Conservation (phyloP, 1,140 invertebrate genomes). For the Schlechtendalia chinensis region DNA sequence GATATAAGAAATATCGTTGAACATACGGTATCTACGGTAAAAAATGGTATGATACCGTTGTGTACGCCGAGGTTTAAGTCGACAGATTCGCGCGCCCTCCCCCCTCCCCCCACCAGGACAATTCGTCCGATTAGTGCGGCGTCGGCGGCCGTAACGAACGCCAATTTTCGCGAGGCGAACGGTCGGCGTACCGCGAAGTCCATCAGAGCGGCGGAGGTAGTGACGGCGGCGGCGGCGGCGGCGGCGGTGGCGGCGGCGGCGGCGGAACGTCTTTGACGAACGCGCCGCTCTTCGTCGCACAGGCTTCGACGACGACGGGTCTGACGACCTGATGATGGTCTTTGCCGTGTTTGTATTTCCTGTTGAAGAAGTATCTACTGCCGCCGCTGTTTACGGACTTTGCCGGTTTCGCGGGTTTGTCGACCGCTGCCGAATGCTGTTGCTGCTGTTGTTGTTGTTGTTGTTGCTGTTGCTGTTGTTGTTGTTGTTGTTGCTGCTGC, state of each 20-base stretch:
- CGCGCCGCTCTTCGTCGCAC: not conserved
- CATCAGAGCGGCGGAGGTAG: no score
- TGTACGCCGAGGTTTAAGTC: no score
- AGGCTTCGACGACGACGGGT: not conserved
- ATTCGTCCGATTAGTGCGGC: no score
- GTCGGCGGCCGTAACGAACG: no score
- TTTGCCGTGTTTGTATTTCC: slow-evolving; percentile 17
- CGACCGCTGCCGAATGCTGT: no score
- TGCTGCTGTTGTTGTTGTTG: not conserved
- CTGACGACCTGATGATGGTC: not conserved
- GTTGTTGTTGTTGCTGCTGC: not conserved
- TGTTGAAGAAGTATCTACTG: slow-evolving; percentile 31
- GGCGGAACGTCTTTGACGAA: not conserved
- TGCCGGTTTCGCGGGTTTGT: not conserved
- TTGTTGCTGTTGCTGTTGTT: not conserved
- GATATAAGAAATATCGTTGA: no score
- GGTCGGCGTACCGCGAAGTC: no score
- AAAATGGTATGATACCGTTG: no score
- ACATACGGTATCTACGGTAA: no score
- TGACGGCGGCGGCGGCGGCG: not conserved
- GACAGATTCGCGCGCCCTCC: no score
- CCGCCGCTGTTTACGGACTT: not conserved
- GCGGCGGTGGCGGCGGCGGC: not conserved
- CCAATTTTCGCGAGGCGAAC: no score
- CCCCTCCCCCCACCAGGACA: no score